Base-by-base conservation (phyloP, 2,888 invertebrate species). In the Sinohyriopsis cumingii region DNA sequence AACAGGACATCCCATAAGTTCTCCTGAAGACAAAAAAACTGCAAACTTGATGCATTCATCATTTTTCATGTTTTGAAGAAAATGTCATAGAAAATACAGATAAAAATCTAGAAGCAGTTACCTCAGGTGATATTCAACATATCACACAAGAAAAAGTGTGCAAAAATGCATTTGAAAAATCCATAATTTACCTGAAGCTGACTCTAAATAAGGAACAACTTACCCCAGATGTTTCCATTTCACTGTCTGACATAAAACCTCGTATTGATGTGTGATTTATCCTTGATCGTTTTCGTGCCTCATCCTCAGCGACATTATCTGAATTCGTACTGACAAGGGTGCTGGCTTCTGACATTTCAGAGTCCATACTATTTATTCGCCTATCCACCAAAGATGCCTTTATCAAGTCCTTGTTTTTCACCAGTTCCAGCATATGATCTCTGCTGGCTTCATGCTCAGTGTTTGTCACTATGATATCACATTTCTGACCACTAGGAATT, bases 221-320 rank as follows among this genome's bases (percentile, higher is more conserved):
- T 93, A 96, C 95, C 93, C 95, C 95, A 91, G 94, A 93, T 90
- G 95, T 94, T 91, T 95, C 95, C 89, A 95, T 95, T 92, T 97
- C 97, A 88, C 96, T 96, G 91, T 97, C 97, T 84, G 97, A 97
- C 87, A 96, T 95, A 84, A 96, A 95, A 85, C 96, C 96, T 89
- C 96, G 94, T 68, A 90, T 89, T 69, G 89, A 86, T 85, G 95
- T 94, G 91, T 94, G 93, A 86, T 92, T 94, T 90, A 88, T 86
- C 24, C 84, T 75, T 6, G 83, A 75, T 53, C 79, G 77, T 68
- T 80, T 80, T 66, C 81, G 77, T 59, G 71, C 77, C 15, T 71
- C 72, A 7, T 81, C 80, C 53, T 84, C 84, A 54, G 71, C 75
- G 57, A 68, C 63, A 19, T 81, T 84, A 68, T 87, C 87, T 19